phyloP scores from a whole-genome alignment of 2,888 invertebrate species.

The Chloromyia formosa region DNA sequence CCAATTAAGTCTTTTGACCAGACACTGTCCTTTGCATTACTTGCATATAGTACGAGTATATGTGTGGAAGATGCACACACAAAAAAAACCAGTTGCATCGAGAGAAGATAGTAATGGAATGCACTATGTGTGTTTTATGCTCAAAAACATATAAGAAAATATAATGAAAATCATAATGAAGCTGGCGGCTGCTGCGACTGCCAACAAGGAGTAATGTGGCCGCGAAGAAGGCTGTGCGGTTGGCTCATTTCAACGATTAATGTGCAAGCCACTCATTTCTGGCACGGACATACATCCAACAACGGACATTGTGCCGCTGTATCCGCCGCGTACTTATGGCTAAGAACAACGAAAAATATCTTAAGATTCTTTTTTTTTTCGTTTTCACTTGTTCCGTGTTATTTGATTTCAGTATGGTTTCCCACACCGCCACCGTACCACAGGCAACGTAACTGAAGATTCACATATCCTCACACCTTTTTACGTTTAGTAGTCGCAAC shows the following conservation, averaged over 20 bases:
- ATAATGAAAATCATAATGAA: conserved; percentile 23
- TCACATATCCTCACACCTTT: conserved; percentile 16
- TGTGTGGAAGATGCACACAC: neutral
- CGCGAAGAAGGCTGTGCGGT: neutral
- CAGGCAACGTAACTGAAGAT: neutral
- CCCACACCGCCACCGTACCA: too few relatives aligned
- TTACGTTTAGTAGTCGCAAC: neutral
- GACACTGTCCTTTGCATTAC: conserved; percentile 5
- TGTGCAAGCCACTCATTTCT: conserved; percentile 28
- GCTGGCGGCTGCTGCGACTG: neutral
- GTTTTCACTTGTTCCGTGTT: neutral
- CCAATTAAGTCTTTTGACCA: conserved; percentile 41
- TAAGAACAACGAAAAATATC: conserved; percentile 9
- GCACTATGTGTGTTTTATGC: neutral
- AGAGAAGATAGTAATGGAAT: neutral
- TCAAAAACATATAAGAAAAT: neutral
- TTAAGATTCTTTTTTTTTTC: neutral
- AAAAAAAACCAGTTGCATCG: neutral
- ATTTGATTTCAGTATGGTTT: too few relatives aligned
- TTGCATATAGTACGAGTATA: neutral
- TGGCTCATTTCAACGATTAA: conserved; percentile 23
- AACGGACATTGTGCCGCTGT: too few relatives aligned
- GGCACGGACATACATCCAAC: conserved; percentile 2
- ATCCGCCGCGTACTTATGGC: neutral
- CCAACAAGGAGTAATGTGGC: too few relatives aligned